These are phyloP conservation scores for Zygothrica quintamaculata DNA, from an alignment of 2,888 invertebrate genomes.

Conservation along the genomic window DNA sequence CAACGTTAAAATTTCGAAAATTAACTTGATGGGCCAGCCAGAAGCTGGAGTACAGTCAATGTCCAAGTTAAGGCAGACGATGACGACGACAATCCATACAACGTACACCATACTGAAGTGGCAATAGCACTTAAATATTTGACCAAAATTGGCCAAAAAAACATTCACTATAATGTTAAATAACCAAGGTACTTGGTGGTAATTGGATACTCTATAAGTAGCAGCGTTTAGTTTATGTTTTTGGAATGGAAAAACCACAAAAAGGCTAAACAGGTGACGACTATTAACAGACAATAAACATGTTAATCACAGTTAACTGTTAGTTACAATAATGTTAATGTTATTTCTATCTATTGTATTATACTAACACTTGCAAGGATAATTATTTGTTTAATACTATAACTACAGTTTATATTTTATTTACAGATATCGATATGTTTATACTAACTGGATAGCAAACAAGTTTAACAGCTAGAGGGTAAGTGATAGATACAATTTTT, in stretches of 20 bases:
- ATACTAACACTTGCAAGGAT: not conserved
- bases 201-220: conserved; percentile 34
- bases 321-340: too few relatives aligned
- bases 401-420: too few relatives aligned
- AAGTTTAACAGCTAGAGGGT: not conserved
- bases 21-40: conserved; percentile 72
- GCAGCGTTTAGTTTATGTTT: not conserved
- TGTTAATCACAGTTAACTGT: too few relatives aligned
- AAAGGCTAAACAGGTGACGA: too few relatives aligned
- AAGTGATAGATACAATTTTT: not conserved
- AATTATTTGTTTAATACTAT: too few relatives aligned
- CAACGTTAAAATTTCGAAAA: conserved; percentile 73
- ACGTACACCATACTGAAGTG: conserved; percentile 39
- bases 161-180: conserved; percentile 31
- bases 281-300: too few relatives aligned
- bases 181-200: not conserved
- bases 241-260: too few relatives aligned
- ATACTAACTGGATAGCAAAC: too few relatives aligned
- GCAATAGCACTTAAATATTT: conserved; percentile 77
- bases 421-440: too few relatives aligned
- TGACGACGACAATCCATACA: conserved; percentile 11
- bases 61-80: conserved; percentile 12
- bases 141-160: conserved; percentile 77
- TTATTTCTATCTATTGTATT: too few relatives aligned
- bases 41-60: conserved; percentile 1